Percentiles rank a stretch among this genome's conserved stretches.
Conservation (phyloP, 2,888 invertebrate species). For the Torymus auratus region DNA sequence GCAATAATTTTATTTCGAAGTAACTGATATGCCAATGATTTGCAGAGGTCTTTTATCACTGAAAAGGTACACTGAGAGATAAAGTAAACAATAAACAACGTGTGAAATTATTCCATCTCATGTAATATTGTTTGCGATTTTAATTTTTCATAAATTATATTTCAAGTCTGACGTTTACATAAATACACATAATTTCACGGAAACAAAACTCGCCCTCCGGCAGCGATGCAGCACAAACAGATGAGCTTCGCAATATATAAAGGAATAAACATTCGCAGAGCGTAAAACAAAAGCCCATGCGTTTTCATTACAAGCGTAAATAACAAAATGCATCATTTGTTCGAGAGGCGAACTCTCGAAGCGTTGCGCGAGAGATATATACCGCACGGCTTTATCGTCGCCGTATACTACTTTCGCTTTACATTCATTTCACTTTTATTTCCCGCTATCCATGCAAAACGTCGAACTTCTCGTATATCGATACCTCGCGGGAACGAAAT, state of each 20-base stretch:
- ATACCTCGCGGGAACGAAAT: slow-evolving; percentile 38
- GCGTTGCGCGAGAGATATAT: slow-evolving; percentile 9
- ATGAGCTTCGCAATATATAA: no score
- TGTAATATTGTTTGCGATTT: no score
- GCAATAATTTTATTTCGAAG: no score
- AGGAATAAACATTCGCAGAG: no score
- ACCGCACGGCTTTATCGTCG: slow-evolving; percentile 11
- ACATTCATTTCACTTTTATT: slow-evolving; percentile 36
- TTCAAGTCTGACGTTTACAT: no score
- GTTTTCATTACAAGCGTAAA: background rate
- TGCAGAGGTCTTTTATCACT: no score
- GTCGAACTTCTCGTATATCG: slow-evolving; percentile 50
- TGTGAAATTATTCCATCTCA: no score
- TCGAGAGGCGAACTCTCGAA: slow-evolving; percentile 6
- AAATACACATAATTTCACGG: no score
- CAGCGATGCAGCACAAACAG: background rate
- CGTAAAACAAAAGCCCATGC: background rate
- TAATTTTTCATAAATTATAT: no score
- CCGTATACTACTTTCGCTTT: slow-evolving; percentile 20
- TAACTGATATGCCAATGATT: no score
- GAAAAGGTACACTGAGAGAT: no score
- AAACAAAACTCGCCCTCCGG: background rate
- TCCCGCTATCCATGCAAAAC: slow-evolving; percentile 47
- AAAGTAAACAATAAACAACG: no score
- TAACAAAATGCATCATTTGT: background rate